A percentile compares a stretch with the other conserved stretches of the same genome.
Evolutionary conservation across 2,797 vertebrate genomes (phyloP).

Genomic region (Hypotaenidia philippensis): DNA sequence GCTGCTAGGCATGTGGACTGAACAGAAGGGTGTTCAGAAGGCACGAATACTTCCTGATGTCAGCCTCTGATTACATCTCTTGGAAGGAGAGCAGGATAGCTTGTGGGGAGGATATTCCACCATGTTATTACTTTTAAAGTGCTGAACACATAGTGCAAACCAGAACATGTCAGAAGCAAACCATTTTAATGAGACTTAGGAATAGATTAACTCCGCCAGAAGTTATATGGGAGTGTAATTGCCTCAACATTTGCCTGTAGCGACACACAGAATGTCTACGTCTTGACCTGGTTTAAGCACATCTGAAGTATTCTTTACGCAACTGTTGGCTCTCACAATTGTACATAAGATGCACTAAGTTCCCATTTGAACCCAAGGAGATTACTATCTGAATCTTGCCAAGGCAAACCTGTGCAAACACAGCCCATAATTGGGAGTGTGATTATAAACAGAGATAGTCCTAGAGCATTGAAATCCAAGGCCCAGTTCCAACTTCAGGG

Average conservation of each 20-base stretch:
- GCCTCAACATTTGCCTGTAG: conserved; percentile 14
- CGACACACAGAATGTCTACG: neutral
- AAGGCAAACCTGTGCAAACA: conserved; percentile 33
- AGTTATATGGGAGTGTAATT: neutral
- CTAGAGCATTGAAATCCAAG: neutral
- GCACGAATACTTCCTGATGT: neutral
- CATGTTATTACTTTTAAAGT: conserved; percentile 23
- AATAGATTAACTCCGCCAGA: neutral
- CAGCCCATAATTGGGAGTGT: neutral
- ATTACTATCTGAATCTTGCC: conserved; percentile 8
- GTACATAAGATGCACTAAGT: neutral
- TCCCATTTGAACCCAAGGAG: neutral
- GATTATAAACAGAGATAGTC: conserved; percentile 7
- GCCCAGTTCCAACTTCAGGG: neutral
- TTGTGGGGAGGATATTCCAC: conserved; percentile 27
- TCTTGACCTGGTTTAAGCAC: neutral
- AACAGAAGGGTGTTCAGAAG: neutral
- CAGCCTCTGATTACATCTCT: neutral
- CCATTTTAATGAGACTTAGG: conserved; percentile 19
- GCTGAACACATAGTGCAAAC: neutral
- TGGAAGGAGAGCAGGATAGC: neutral
- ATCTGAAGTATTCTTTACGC: neutral
- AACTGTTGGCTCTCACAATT: neutral
- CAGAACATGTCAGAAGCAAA: conserved; percentile 36
- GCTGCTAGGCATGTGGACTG: neutral